phyloP scores from a whole-genome alignment of 2,113 vertebrate genomes.

The Notarius quadriscutis region DNA sequence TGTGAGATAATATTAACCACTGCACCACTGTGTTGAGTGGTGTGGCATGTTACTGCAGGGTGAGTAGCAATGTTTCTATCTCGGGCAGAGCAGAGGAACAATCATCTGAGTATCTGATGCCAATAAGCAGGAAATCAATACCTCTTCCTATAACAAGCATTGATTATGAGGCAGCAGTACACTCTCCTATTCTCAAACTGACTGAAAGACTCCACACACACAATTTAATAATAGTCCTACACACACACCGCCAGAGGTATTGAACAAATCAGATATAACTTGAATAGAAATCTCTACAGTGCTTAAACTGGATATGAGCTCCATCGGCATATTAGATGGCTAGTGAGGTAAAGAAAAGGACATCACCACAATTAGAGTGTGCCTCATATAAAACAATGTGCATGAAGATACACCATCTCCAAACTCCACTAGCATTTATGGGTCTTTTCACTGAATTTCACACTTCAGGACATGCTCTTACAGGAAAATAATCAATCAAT shows the following conservation, averaged over 20 bases:
- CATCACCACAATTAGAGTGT: slow-evolving; percentile 20
- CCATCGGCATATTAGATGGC: slow-evolving; percentile 33
- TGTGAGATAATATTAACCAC: too few species aligned
- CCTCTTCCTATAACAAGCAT: slow-evolving; percentile 49
- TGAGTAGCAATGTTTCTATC: slow-evolving; percentile 10
- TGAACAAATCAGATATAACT: slow-evolving; percentile 33
- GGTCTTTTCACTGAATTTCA: neutral
- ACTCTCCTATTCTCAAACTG: neutral
- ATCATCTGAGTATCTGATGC: slow-evolving; percentile 43
- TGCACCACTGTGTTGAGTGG: neutral
- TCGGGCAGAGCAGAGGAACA: slow-evolving; percentile 19
- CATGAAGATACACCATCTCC: neutral
- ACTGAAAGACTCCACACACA: neutral
- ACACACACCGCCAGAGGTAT: slow-evolving; percentile 39
- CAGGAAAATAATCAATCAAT: neutral
- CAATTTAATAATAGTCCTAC: slow-evolving; percentile 42
- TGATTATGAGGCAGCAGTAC: slow-evolving; percentile 40
- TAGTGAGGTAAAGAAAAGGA: slow-evolving; percentile 18
- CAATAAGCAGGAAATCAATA: slow-evolving; percentile 52
- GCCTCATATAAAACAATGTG: neutral
- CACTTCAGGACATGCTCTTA: neutral
- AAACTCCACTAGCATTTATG: slow-evolving; percentile 38
- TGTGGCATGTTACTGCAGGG: neutral
- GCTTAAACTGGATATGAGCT: slow-evolving; percentile 27
- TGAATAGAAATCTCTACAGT: slow-evolving; percentile 33